These are phyloP conservation scores for Magallana gigas DNA, from an alignment of 1,140 invertebrate species.

Conservation along the genomic window DNA sequence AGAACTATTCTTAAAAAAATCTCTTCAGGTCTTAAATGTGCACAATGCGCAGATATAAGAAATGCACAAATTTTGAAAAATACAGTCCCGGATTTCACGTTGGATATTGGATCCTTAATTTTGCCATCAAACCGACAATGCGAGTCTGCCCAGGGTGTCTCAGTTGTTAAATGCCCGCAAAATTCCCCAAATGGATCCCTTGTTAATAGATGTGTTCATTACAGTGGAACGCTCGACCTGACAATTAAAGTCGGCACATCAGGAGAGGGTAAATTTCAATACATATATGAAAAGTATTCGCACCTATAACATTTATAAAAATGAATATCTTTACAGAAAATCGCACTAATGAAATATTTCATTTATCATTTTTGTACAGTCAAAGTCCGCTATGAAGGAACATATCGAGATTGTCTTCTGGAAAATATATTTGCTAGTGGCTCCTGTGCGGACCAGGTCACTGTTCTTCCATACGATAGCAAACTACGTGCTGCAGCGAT, in stretches of 20 bases:
- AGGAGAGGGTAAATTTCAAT: background rate
- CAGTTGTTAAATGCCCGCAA: background rate
- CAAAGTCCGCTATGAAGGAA: background rate
- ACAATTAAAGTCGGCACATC: background rate
- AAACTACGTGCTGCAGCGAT: background rate
- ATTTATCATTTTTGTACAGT: background rate
- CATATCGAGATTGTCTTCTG: background rate
- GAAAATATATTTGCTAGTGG: background rate
- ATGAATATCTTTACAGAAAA: background rate
- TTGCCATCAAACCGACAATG: background rate
- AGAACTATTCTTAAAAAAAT: background rate
- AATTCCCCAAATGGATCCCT: background rate
- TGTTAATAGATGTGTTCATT: background rate
- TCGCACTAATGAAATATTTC: background rate
- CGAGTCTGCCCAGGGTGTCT: background rate
- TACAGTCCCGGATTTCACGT: background rate
- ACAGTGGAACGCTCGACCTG: background rate
- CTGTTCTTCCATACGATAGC: background rate
- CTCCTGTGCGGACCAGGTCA: background rate
- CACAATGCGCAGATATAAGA: background rate
- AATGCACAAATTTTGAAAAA: background rate
- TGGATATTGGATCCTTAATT: background rate
- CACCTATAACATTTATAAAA: background rate
- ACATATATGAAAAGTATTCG: background rate
- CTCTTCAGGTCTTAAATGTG: background rate